Evolutionary conservation across 2,888 invertebrate species (phyloP).

Genomic region (Cantharis lateralis): DNA sequence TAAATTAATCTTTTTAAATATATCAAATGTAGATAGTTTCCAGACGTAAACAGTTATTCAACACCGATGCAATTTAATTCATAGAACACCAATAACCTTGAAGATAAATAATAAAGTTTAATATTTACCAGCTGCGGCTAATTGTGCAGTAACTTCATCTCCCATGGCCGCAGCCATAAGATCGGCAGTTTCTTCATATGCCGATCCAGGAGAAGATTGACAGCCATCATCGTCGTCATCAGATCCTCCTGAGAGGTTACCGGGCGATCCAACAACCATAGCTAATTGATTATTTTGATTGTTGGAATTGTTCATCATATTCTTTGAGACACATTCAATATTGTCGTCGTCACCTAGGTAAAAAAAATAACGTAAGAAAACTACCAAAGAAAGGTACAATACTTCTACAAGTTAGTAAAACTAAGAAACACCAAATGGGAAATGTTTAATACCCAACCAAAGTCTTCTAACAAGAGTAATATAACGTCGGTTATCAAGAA

Average conservation of each 20-base stretch:
- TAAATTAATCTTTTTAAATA: too few relatives aligned
- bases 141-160: constrained; percentile 94
- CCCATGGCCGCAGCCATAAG: constrained; percentile 83
- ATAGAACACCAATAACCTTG: too few relatives aligned
- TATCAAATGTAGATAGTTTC: too few relatives aligned
- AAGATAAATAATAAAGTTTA: neutral
- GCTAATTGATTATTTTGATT: constrained; percentile 63
- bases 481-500: neutral
- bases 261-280: constrained; percentile 62
- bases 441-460: neutral
- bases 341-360: constrained; percentile 33
- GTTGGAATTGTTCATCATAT: constrained; percentile 55
- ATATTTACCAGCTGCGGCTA: constrained; percentile 89
- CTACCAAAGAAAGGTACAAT: neutral
- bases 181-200: constrained; percentile 80
- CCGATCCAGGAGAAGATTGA: constrained; percentile 78
- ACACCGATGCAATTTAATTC: too few relatives aligned
- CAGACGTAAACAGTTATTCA: too few relatives aligned
- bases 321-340: constrained; percentile 46
- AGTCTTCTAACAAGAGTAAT: neutral
- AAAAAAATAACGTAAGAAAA: constrained; percentile 2
- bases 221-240: constrained; percentile 84
- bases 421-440: neutral
- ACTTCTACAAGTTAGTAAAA: neutral
- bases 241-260: constrained; percentile 58